Evolutionary conservation across 1,140 invertebrate genomes (phyloP), one percentile per base, ranked within the genome.

Genomic region (Eubasilissa regina): DNA sequence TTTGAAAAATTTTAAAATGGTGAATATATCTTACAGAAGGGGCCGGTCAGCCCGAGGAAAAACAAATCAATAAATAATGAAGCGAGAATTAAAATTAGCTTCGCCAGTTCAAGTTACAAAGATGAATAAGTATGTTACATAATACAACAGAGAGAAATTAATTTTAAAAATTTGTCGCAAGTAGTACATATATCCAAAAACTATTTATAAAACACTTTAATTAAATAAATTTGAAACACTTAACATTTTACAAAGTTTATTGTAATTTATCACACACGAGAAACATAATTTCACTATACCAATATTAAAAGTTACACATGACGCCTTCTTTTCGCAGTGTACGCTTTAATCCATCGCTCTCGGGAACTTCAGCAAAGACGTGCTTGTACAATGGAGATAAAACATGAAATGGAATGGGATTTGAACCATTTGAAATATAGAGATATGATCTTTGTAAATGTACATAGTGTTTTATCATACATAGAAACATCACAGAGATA

Each of bases 361-460:
- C 53, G n/a, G 7, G 7, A 17, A 17, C 17, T 56, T 13, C 11
- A 51, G n/a, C 48, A 9, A 51, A 8, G 9, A 51, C 9, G 3
- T 3, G 48, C 11, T 13, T 3, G 48, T 51, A 51, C 11, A 15
- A 13, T 51, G n/a, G 9, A 51, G 48, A 51, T 35, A 6, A 48
- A 1, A 51, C n/a, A 15, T 11, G 48, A 51, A 51, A 51, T 62
- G 17, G 17, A 25, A 60, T 60, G n/a, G 19, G 19, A 60, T 17
- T 60, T 55, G 17, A 15, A 56, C 15, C 53, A 56, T 56, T 56
- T n/a, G 25, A 66, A 66, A 45, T 70, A 45, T 45, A 70, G 66
- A 62, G 66, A 70, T 70, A 70, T 70, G 66, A 70, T 70, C 15
- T 70, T 70, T 48, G 66, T 70, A 48, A 70, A 70, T 66, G 66